Evolutionary conservation across 2,888 invertebrate genomes (phyloP).

Genomic region (Diaprepes abbreviatus): DNA sequence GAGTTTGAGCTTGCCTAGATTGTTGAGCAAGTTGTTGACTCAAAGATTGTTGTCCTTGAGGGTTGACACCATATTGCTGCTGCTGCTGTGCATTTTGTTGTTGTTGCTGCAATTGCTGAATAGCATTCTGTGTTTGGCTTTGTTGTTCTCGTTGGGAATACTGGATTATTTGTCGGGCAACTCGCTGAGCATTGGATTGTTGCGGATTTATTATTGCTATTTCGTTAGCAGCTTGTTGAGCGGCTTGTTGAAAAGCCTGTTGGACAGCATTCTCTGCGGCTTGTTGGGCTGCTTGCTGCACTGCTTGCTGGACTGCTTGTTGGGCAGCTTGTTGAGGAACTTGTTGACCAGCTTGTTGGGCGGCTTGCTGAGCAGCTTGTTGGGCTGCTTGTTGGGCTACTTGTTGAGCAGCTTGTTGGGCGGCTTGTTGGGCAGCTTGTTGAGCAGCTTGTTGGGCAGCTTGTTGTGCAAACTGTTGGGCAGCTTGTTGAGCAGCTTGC

Average conservation of each 20-base stretch:
- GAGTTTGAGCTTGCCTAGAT: constrained; percentile 17
- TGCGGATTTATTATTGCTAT: no score
- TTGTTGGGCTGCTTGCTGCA: background rate
- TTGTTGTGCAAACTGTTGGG: background rate
- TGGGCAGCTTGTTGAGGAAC: background rate
- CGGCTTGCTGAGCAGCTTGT: background rate
- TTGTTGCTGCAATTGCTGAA: constrained; percentile 19
- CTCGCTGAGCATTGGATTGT: no score
- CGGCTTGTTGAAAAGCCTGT: constrained; percentile 8
- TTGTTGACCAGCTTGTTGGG: constrained; percentile 3
- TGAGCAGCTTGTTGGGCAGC: constrained; percentile 5
- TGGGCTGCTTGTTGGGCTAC: background rate
- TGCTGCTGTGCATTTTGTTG: background rate
- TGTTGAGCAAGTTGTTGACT: constrained; percentile 1
- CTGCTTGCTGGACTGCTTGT: background rate
- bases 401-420: constrained; percentile 9
- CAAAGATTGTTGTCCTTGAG: background rate
- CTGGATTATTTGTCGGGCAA: constrained; percentile 19
- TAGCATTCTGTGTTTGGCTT: constrained; percentile 10
- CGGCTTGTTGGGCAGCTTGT: background rate
- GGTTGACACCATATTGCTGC: no score
- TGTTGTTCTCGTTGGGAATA: constrained; percentile 3
- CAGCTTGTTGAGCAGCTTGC: constrained; percentile 3
- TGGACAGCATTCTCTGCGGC: no score
- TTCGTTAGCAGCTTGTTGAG: no score